A percentile compares a stretch with the other conserved stretches of the same genome.
phyloP scores from a whole-genome alignment of 2,797 vertebrate genomes.

The Pangasius macronema region DNA sequence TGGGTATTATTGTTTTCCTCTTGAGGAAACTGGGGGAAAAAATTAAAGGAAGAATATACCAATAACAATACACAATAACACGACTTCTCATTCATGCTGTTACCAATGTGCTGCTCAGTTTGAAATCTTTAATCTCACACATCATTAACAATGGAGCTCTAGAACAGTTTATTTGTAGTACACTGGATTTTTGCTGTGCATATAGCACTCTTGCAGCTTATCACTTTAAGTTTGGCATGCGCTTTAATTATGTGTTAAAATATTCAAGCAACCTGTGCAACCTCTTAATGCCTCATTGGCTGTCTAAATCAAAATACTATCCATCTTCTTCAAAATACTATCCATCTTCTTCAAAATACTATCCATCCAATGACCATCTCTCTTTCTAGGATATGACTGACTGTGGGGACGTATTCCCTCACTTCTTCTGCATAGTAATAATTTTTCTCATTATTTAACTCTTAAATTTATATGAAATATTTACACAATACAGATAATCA shows the following conservation, averaged over 20 bases:
- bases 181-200: neutral
- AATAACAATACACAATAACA: conserved; percentile 6
- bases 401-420: neutral
- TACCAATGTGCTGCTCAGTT: neutral
- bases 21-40: neutral
- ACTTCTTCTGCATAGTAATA: too few relatives aligned
- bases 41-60: conserved; percentile 1
- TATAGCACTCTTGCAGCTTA: neutral
- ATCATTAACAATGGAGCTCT: neutral
- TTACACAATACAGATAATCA: conserved; percentile 11
- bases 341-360: neutral
- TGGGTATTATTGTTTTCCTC: neutral
- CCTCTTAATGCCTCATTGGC: neutral
- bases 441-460: neutral
- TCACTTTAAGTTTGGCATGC: neutral
- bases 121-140: conserved; percentile 12
- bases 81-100: neutral
- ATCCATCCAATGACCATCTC: neutral
- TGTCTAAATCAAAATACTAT: neutral
- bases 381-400: neutral
- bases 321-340: neutral
- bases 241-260: neutral
- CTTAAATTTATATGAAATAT: neutral
- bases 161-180: neutral
- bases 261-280: neutral